A percentile compares a stretch with the other conserved stretches of the same genome.
Evolutionary conservation across 2,888 invertebrate genomes (phyloP).

Genomic region (Synergus laeviventris): DNA sequence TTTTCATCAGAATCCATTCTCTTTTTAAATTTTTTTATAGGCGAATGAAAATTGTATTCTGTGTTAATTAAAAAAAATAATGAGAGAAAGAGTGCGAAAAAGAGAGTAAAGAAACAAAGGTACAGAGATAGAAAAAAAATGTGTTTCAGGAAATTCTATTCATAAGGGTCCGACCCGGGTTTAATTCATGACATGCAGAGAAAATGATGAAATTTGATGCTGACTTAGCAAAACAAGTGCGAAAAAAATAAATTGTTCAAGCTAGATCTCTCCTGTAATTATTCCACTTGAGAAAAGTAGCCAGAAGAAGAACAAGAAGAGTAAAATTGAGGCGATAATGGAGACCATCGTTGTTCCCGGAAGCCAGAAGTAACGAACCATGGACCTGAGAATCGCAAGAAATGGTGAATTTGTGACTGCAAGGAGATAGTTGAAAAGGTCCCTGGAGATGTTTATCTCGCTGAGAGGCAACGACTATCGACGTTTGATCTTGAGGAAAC

Average conservation of each 20-base stretch:
- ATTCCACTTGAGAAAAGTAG: constrained; percentile 2
- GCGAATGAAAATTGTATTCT: background rate
- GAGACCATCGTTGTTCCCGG: background rate
- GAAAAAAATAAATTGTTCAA: too few relatives aligned
- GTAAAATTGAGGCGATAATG: constrained; percentile 24
- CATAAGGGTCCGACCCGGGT: too few relatives aligned
- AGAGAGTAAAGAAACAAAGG: background rate
- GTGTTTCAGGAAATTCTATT: too few relatives aligned
- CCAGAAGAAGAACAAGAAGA: background rate
- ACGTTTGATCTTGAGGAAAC: constrained; percentile 18
- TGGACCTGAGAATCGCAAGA: background rate
- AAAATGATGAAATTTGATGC: too few relatives aligned
- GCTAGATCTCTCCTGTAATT: too few relatives aligned
- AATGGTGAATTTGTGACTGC: background rate
- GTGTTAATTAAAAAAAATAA: background rate
- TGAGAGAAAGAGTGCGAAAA: background rate
- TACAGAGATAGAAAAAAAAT: too few relatives aligned
- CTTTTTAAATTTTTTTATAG: background rate
- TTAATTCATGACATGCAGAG: too few relatives aligned
- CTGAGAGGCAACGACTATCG: constrained; percentile 21
- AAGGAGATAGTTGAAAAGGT: constrained; percentile 11
- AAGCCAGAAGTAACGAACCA: background rate
- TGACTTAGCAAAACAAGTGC: too few relatives aligned
- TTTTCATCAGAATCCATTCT: background rate
- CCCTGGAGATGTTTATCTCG: constrained; percentile 32